A percentile compares a stretch with the other conserved stretches of the same genome.
These are phyloP conservation scores for Rhingia rostrata DNA, from an alignment of 2,888 invertebrate genomes.

Conservation along the genomic window DNA sequence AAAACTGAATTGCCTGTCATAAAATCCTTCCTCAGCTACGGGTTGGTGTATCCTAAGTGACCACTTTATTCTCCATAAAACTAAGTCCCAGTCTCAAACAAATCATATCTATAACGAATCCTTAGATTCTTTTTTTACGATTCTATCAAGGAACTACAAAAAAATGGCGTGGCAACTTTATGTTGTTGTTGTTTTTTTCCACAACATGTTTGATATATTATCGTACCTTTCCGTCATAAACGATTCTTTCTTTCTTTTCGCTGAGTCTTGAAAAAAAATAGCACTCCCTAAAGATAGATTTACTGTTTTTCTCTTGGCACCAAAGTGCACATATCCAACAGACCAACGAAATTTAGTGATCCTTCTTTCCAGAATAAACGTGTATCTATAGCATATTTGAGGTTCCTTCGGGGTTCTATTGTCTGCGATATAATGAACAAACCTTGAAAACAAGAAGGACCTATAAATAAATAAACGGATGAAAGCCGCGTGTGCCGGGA, in stretches of 20 bases:
- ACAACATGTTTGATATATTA: too few species aligned
- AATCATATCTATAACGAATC: too few species aligned
- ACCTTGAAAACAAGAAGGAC: neutral
- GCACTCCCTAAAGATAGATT: conserved; percentile 25
- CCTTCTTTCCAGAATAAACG: conserved; percentile 11
- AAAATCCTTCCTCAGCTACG: too few species aligned
- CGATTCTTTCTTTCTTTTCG: neutral
- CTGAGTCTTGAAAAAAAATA: neutral
- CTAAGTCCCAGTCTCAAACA: too few species aligned
- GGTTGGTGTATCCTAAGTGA: too few species aligned
- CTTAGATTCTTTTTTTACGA: too few species aligned
- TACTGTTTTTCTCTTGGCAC: neutral
- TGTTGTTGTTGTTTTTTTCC: too few species aligned
- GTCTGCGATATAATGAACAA: conserved; percentile 36
- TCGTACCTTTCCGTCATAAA: too few species aligned
- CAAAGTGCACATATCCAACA: conserved; percentile 27
- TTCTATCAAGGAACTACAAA: too few species aligned
- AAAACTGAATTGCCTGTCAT: too few species aligned
- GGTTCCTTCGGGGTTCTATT: conserved; percentile 25
- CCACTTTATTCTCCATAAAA: too few species aligned
- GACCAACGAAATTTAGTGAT: neutral
- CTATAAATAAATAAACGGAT: conserved; percentile 27
- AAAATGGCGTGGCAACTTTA: too few species aligned
- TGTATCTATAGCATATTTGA: conserved; percentile 23
- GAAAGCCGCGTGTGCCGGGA: conserved; percentile 13